These are phyloP conservation scores for Holacanthus passer DNA, from an alignment of 2,113 vertebrate species.

Conservation along the genomic window DNA sequence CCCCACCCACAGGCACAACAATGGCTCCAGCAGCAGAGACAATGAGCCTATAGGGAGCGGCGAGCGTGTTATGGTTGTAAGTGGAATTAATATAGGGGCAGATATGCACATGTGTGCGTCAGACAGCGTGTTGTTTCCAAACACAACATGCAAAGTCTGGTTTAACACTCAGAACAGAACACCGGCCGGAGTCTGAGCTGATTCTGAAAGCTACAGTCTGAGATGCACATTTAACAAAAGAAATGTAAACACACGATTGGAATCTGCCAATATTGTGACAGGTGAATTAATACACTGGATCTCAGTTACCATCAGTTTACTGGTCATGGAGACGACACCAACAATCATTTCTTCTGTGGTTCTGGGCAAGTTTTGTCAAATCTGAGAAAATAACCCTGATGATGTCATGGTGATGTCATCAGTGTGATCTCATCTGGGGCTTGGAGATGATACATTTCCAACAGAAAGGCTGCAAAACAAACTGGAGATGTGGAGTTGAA, in stretches of 20 bases:
- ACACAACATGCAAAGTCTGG: not conserved
- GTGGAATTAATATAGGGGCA: conserved; percentile 29
- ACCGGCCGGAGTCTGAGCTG: too few species aligned
- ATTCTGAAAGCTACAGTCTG: not conserved
- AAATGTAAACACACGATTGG: not conserved
- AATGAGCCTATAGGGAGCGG: conserved; percentile 24
- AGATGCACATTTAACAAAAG: not conserved
- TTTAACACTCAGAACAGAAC: too few species aligned
- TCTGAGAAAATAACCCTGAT: not conserved
- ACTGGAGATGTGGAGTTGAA: not conserved
- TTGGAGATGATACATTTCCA: not conserved
- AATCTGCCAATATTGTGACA: not conserved
- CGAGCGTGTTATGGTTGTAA: conserved; percentile 21
- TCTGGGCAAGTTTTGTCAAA: too few species aligned
- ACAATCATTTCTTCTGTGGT: not conserved
- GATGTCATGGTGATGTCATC: not conserved
- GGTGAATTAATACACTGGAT: not conserved
- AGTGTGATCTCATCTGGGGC: not conserved
- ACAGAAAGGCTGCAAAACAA: not conserved
- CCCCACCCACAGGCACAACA: conserved; percentile 50
- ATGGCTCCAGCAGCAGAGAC: conserved; percentile 53
- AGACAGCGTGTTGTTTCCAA: not conserved
- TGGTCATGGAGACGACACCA: not conserved
- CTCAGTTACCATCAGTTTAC: not conserved
- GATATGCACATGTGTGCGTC: not conserved